phyloP scores from a whole-genome alignment of 2,113 vertebrate species.

The Cyanoliseus patagonus region DNA sequence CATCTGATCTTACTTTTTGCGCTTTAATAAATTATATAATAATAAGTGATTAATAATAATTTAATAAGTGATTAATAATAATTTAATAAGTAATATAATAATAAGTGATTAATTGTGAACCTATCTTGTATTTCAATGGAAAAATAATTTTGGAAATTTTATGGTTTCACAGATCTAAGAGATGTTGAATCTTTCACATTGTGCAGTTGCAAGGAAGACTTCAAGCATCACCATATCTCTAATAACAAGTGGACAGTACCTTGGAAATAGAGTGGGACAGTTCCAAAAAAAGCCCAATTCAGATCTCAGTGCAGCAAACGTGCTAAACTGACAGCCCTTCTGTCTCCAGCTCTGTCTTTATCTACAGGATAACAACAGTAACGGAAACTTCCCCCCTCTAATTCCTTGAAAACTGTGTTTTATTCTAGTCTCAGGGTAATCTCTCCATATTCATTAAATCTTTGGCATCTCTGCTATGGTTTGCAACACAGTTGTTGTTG shows the following conservation, averaged over 20 bases:
- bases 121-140: background rate
- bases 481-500: background rate
- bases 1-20: background rate
- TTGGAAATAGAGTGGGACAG: background rate
- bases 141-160: background rate
- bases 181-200: background rate
- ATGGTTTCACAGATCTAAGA: background rate
- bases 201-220: background rate
- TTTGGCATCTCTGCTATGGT: background rate
- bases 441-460: background rate
- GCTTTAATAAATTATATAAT: background rate
- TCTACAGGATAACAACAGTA: background rate
- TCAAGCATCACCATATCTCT: background rate
- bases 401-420: background rate
- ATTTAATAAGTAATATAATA: background rate
- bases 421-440: background rate
- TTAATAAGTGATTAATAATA: background rate
- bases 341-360: background rate
- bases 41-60: background rate
- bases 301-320: background rate
- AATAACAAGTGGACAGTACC: background rate
- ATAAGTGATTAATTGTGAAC: background rate
- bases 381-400: background rate
- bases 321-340: background rate
- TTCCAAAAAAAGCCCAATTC: fast-evolving